Evolutionary conservation across 2,797 vertebrate genomes (phyloP), one percentile per base, ranked within the genome.

Genomic region (Brachyrhaphis roseni): DNA sequence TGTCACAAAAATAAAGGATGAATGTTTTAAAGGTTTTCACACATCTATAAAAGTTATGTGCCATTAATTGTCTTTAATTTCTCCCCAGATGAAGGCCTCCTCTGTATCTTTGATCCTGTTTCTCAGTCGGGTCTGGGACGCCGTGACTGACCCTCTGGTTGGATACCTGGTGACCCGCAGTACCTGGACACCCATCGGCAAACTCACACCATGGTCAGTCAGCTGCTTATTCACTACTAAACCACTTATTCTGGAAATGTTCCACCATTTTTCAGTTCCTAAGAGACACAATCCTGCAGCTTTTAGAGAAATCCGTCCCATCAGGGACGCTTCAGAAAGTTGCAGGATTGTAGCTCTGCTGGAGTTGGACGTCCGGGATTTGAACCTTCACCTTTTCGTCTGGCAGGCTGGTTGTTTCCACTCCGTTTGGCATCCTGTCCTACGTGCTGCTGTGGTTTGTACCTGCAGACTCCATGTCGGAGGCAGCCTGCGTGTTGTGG

Each of bases 151-250:
- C 87, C 95, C 94, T 5, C 78, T 93, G 76, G 51, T 96, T 13
- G 96, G 93, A 26, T 96, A 94, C 84, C 84, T 96, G 86, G 93
- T 96, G 88, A 96, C 93, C 93, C 91, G 91, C 84, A 97, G 94
- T 75, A 79, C 26, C 0, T 89, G 89, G 82, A 95, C 93, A 0
- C 93, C 90, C 82, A 78, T 90, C 0, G 84, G 94, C 49, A 96
- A 96, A 79, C 86, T 96, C 72, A 82, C 92, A 2, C 94, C 95
- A 8, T 95, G 95, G 95, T 96, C 95, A 94, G 95, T 96, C 12
- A 87, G 36, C 36, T 49, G 34, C 36, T 23, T 10, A 11, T 70
- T 77, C 46, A 45, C 51, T 26, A 5, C 5, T 59, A 28, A 13
- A 15, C 5, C 66, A 26, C 34, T 76, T 85, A 34, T 43, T 71